A percentile compares a stretch with the other conserved stretches of the same genome.
These are phyloP conservation scores for Pseudochirops corinnae DNA, from an alignment of 2,797 vertebrate genomes.

Conservation along the genomic window DNA sequence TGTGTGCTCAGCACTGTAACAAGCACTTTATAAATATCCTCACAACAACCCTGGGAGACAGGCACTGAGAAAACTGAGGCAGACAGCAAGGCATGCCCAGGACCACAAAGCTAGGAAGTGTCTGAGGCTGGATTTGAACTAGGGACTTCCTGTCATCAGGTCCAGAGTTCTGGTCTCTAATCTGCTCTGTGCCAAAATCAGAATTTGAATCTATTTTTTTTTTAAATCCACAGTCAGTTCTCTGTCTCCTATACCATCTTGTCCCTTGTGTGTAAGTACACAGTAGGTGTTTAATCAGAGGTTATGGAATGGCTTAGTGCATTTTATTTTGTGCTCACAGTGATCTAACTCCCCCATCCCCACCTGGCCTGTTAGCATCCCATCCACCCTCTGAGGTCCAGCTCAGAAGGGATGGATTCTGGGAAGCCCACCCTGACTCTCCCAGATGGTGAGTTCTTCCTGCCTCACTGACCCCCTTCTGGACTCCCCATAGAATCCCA, in stretches of 20 bases:
- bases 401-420: no score
- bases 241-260: no score
- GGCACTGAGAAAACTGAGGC: background rate
- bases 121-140: background rate
- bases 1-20: background rate
- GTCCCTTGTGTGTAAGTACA: no score
- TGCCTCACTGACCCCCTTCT: background rate
- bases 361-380: background rate
- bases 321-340: background rate
- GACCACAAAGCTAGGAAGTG: background rate
- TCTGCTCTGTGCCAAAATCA: background rate
- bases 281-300: no score
- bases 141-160: background rate
- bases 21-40: background rate
- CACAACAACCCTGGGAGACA: no score
- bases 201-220: background rate
- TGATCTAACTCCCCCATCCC: background rate
- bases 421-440: background rate
- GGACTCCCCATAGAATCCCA: background rate
- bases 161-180: background rate
- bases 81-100: background rate
- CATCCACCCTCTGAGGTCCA: background rate
- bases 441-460: no score
- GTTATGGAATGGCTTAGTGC: no score
- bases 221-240: no score